phyloP scores from a whole-genome alignment of 2,113 vertebrate genomes.

The Cryptoleucopteryx plumbea region DNA sequence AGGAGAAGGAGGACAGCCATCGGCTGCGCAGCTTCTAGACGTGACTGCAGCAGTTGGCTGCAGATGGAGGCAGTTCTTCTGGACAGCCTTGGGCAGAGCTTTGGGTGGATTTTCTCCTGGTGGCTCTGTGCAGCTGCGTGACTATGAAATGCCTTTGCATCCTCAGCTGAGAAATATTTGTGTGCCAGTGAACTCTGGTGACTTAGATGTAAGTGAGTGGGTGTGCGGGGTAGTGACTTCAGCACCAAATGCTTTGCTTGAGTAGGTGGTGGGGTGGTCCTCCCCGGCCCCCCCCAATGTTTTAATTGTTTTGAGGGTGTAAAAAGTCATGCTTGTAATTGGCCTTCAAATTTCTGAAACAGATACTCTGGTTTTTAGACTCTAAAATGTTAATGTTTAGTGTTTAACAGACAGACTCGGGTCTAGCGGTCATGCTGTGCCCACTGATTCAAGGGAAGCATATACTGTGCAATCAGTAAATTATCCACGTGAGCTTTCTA shows the following conservation, averaged over 20 bases:
- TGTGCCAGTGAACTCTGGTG: background rate
- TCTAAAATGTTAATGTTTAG: background rate
- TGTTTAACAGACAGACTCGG: background rate
- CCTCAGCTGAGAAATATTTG: background rate
- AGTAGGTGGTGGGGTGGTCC: background rate
- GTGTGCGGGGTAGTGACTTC: background rate
- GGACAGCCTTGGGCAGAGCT: background rate
- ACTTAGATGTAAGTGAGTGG: background rate
- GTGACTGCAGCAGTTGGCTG: background rate
- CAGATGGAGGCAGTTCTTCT: background rate
- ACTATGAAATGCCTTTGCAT: background rate
- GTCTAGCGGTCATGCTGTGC: background rate
- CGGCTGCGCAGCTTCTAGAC: background rate
- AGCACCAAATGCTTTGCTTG: background rate
- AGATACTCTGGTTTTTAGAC: background rate
- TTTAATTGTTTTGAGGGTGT: background rate
- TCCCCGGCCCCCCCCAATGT: too few species aligned
- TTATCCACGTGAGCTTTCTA: background rate
- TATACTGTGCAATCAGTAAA: background rate
- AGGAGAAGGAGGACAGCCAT: background rate
- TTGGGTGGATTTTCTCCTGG: background rate
- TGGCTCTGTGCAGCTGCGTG: background rate
- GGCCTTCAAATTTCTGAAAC: rapidly evolving
- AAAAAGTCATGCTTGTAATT: background rate
- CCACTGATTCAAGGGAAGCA: background rate